A percentile compares a stretch with the other conserved stretches of the same genome.
These are phyloP conservation scores for Uloborus plumipes DNA, from an alignment of 2,888 invertebrate species.

Conservation along the genomic window DNA sequence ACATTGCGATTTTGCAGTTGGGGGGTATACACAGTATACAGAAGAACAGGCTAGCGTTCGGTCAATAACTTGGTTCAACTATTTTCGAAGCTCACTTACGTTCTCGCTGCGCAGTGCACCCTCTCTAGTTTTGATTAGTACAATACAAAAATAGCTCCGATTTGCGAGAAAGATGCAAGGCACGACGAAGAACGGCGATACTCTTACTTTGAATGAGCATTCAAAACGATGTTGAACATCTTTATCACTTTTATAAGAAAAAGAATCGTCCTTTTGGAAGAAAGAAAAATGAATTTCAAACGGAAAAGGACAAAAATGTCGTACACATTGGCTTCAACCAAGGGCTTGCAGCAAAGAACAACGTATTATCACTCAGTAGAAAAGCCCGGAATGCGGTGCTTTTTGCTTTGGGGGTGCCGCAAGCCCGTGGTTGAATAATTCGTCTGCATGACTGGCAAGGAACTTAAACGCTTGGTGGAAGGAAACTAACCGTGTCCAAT, in stretches of 20 bases:
- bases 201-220: conserved; percentile 54
- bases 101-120: conserved; percentile 5
- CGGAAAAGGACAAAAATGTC: no score
- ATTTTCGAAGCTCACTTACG: conserved; percentile 5
- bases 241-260: no score
- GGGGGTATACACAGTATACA: conserved; percentile 63
- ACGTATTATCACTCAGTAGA: conserved; percentile 29
- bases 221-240: neutral
- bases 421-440: neutral
- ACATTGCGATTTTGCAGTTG: conserved; percentile 33
- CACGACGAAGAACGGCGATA: conserved; percentile 1
- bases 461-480: no score
- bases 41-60: conserved; percentile 21
- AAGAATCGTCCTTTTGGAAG: no score
- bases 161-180: conserved; percentile 17
- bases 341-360: conserved; percentile 1
- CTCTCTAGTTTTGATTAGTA: conserved; percentile 62
- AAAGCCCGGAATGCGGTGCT: neutral
- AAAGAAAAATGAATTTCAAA: no score
- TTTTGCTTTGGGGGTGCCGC: conserved; percentile 9
- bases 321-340: no score
- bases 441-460: conserved; percentile 1
- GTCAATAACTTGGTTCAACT: conserved; percentile 17
- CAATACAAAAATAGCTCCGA: conserved; percentile 64
- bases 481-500: neutral